phyloP scores from a whole-genome alignment of 2,113 vertebrate species.

The Morone chrysops region DNA sequence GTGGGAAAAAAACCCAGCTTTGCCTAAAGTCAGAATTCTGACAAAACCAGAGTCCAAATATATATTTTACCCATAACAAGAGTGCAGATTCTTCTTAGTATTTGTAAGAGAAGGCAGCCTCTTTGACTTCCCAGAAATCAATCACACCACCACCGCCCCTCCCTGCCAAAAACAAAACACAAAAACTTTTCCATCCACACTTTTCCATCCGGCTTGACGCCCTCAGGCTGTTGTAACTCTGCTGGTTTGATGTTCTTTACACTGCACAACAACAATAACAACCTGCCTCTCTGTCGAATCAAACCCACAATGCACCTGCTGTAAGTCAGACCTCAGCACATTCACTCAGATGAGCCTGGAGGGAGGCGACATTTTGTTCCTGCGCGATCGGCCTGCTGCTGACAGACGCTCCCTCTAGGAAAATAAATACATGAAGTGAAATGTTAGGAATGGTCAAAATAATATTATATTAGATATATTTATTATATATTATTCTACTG shows the following conservation, averaged over 20 bases:
- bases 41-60: constrained; percentile 9
- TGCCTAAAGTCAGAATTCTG: constrained; percentile 5
- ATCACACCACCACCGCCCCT: constrained; percentile 36
- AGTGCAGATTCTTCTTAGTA: constrained; percentile 16
- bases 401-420: background rate
- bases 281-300: constrained; percentile 54
- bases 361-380: constrained; percentile 30
- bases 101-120: constrained; percentile 11
- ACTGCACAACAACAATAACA: constrained; percentile 54
- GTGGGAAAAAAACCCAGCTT: background rate
- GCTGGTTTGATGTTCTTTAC: constrained; percentile 48
- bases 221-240: constrained; percentile 65
- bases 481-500: background rate
- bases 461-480: background rate
- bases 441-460: background rate
- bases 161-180: constrained; percentile 38
- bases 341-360: constrained; percentile 32
- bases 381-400: background rate
- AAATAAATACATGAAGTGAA: constrained; percentile 3
- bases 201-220: constrained; percentile 13
- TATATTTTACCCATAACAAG: constrained; percentile 2
- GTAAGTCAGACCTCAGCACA: constrained; percentile 52
- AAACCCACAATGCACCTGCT: constrained; percentile 67
- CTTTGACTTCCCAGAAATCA: constrained; percentile 45
- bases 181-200: constrained; percentile 47